Percentiles rank a stretch among this genome's conserved stretches.
Evolutionary conservation across 1,140 invertebrate genomes (phyloP).

Genomic region (Dreissena rostriformis): DNA sequence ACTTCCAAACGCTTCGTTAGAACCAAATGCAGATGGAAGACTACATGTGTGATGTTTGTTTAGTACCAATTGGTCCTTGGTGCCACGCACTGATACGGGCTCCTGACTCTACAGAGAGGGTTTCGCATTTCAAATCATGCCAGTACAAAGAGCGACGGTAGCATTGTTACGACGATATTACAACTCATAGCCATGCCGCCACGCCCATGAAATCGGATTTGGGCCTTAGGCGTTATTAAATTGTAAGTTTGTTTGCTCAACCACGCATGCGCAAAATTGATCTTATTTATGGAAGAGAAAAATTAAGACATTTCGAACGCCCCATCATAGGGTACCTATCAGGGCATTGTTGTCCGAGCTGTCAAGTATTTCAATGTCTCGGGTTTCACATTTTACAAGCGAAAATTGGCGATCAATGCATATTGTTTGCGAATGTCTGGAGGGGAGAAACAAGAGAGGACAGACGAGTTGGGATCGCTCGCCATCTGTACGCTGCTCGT

Average conservation of each 20-base stretch:
- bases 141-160: conserved; percentile 41
- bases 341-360: neutral
- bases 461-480: conserved; percentile 27
- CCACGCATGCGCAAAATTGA: conserved; percentile 51
- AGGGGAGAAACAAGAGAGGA: conserved; percentile 39
- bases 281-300: neutral
- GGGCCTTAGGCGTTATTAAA: conserved; percentile 35
- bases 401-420: conserved; percentile 48
- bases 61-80: too few species aligned
- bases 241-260: conserved; percentile 49
- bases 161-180: conserved; percentile 37
- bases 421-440: conserved; percentile 33
- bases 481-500: conserved; percentile 40
- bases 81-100: too few species aligned
- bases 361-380: conserved; percentile 43
- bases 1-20: too few species aligned
- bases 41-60: too few species aligned
- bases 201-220: conserved; percentile 23
- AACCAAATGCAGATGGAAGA: too few species aligned
- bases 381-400: conserved; percentile 27
- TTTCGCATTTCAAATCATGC: conserved; percentile 50
- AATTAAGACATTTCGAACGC: neutral
- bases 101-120: neutral
- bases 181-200: conserved; percentile 2
- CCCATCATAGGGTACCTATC: conserved; percentile 23